phyloP scores from a whole-genome alignment of 2,797 vertebrate species.

The Cetoscarus ocellatus region DNA sequence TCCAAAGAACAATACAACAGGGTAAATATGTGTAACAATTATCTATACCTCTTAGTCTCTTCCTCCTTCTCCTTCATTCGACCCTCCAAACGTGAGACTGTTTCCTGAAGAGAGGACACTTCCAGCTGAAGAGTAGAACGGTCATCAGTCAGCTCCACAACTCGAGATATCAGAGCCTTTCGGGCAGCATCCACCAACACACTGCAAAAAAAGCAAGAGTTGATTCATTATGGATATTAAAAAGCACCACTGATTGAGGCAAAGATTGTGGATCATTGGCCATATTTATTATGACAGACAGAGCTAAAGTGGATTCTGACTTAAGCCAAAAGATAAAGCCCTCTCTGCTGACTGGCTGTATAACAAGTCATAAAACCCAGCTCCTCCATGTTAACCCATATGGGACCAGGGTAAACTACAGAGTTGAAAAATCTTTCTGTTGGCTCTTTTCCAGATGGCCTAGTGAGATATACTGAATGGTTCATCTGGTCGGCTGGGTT shows the following conservation, averaged over 20 bases:
- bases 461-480: no score
- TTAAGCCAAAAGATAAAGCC: no score
- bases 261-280: no score
- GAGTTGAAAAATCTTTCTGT: no score
- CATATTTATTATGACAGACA: no score
- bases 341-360: no score
- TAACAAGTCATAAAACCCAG: no score
- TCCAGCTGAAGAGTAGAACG: slow-evolving; percentile 81
- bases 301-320: no score
- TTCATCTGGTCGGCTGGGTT: no score
- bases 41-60: slow-evolving; percentile 80
- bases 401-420: no score
- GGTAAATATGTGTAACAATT: neutral
- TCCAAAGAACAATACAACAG: neutral
- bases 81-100: slow-evolving; percentile 73
- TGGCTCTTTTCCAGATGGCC: no score
- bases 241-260: neutral
- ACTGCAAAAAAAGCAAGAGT: slow-evolving; percentile 56
- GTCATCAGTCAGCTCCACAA: slow-evolving; percentile 85
- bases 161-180: slow-evolving; percentile 84
- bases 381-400: no score
- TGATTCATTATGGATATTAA: neutral
- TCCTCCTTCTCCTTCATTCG: slow-evolving; percentile 85
- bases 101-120: slow-evolving; percentile 77
- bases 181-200: slow-evolving; percentile 82